phyloP scores from a whole-genome alignment of 2,888 invertebrate species.

The Timema podura region DNA sequence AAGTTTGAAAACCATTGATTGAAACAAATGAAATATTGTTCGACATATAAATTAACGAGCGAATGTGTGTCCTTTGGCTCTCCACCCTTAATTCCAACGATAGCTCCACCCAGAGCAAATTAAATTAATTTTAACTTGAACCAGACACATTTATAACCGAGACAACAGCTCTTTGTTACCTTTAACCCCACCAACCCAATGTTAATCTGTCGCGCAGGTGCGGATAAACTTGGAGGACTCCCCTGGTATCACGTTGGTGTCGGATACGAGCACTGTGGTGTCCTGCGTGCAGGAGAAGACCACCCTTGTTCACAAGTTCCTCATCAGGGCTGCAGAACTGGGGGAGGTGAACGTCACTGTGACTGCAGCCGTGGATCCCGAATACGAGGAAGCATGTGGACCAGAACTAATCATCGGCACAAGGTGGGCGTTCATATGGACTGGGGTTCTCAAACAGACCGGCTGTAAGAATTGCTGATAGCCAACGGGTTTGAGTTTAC shows the following conservation, averaged over 20 bases:
- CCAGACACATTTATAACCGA: too few relatives aligned
- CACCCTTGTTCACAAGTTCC: slow-evolving; percentile 41
- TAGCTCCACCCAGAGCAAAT: too few relatives aligned
- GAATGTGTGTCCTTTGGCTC: too few relatives aligned
- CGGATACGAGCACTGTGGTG: slow-evolving; percentile 32
- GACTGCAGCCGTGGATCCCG: slow-evolving; percentile 47
- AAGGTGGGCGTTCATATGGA: slow-evolving; percentile 41
- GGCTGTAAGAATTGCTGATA: not conserved
- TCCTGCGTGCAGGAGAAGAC: slow-evolving; percentile 40
- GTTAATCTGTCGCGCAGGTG: slow-evolving; percentile 19
- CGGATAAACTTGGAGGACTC: slow-evolving; percentile 24
- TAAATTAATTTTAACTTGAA: too few relatives aligned
- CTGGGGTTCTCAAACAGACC: not conserved
- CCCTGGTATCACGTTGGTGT: slow-evolving; percentile 27
- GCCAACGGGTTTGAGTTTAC: too few relatives aligned
- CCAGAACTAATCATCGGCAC: slow-evolving; percentile 47
- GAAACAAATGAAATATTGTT: too few relatives aligned
- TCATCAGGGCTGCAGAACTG: slow-evolving; percentile 40
- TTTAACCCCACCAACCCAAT: too few relatives aligned
- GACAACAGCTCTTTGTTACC: too few relatives aligned
- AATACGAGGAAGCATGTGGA: slow-evolving; percentile 48
- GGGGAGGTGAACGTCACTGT: slow-evolving; percentile 54
- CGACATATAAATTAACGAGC: too few relatives aligned
- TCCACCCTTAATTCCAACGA: too few relatives aligned
- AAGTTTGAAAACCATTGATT: too few relatives aligned